Base-by-base conservation (phyloP, 2,888 invertebrate species). In the Vesta saturnalis region DNA sequence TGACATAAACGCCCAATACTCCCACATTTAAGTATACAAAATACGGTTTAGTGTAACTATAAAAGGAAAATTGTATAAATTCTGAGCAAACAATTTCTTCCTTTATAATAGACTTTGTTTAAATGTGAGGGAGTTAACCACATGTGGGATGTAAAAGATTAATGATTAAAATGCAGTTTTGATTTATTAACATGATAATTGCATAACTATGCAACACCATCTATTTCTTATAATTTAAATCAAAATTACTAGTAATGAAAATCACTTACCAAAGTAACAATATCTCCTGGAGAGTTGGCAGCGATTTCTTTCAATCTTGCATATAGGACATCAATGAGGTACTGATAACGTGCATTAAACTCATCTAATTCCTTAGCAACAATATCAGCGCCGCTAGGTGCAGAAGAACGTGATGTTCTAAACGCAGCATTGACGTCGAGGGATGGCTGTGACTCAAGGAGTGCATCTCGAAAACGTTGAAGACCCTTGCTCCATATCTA, bases 401-500 rank as follows among this genome's bases (percentile, higher is more conserved):
- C 77, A 82, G 84, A 77, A 78, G 83, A 80, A 63, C 84, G 73
- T 64, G 77, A 72, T 78, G 85, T 68, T 58, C 77, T 76, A 77
- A 82, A 83, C 60, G 80, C 79, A 23, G 82, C 79, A 73, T 78
- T 81, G 64, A 80, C 89, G 85, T 94, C 94, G 81, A 94, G 83
- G 66, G 93, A 93, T 1, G 94, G 94, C 79, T 94, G 94, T 60
- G 92, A 88, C 78, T 94, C 94, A 83, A 96, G 90, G 74, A 96
- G 88, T 85, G 90, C 89, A 79, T 94, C 94, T 72, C 91, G 89
- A 87, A 93, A 97, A 74, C 92, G 91, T 85, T 93, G 92, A 83
- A 95, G 91, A 81, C 93, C 90, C 82, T 92, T 91, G 83, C 94
- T 92, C 88, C 94, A 94, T 83, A 93, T 94, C 95, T 95, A 91